These are phyloP conservation scores for Amblyornis subalaris DNA, from an alignment of 2,113 vertebrate species.

Conservation along the genomic window DNA sequence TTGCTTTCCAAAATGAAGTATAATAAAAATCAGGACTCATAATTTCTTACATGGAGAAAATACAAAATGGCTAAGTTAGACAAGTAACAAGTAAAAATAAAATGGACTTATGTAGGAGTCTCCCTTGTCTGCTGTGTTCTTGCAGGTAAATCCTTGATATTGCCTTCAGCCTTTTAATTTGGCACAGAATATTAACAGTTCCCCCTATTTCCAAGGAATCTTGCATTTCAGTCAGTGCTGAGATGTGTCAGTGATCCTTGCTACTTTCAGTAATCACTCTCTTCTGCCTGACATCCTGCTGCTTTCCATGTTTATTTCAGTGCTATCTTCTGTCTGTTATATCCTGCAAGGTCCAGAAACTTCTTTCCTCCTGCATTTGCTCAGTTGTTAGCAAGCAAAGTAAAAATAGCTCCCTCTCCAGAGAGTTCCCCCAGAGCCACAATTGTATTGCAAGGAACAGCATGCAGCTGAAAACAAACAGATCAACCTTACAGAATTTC, in stretches of 20 bases:
- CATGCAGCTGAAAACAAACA: not conserved
- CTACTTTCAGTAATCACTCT: not conserved
- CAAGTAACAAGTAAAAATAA: not conserved
- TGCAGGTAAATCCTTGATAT: not conserved
- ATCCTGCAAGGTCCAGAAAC: not conserved
- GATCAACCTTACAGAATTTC: not conserved
- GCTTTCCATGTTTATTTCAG: not conserved
- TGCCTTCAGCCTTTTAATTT: not conserved
- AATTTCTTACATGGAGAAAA: not conserved
- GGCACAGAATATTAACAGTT: not conserved
- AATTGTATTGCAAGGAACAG: not conserved
- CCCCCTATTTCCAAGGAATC: not conserved
- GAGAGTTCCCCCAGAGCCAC: not conserved
- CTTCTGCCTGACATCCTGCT: not conserved
- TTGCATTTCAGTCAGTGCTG: not conserved
- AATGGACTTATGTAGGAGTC: fast-evolving
- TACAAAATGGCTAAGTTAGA: not conserved
- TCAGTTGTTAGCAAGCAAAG: not conserved
- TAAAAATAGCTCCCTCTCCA: not conserved
- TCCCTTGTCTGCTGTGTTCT: not conserved
- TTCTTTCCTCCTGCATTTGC: not conserved
- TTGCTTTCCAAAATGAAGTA: not conserved
- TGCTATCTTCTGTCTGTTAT: not conserved
- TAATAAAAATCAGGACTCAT: not conserved
- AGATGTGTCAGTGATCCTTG: not conserved